Evolutionary conservation across 2,797 vertebrate genomes (phyloP).

Genomic region (Mionectes olivaceus): DNA sequence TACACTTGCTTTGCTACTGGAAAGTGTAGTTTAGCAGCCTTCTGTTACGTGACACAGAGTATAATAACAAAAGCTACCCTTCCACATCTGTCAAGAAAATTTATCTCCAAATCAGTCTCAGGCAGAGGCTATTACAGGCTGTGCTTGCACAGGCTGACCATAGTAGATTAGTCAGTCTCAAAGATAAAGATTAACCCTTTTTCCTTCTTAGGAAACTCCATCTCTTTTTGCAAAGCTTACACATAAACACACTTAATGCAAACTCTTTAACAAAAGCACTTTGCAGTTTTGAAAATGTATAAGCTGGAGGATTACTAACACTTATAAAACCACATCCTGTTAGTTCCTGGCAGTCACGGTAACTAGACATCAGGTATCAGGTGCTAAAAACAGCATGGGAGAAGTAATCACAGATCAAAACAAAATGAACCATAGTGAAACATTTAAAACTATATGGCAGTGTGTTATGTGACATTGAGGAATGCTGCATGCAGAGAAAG

Average conservation of each 20-base stretch:
- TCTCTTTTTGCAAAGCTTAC: background rate
- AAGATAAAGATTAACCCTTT: slow-evolving; percentile 1
- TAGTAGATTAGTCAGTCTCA: background rate
- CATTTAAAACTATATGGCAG: background rate
- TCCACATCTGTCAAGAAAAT: slow-evolving; percentile 48
- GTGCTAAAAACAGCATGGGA: background rate
- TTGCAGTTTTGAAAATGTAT: background rate
- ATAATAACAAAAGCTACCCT: background rate
- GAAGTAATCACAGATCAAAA: slow-evolving; percentile 3
- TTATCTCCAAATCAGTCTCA: slow-evolving; percentile 22
- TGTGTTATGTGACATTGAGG: background rate
- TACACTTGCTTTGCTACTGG: background rate
- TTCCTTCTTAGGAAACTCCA: background rate
- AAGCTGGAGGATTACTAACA: background rate
- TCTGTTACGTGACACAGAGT: background rate
- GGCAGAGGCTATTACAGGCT: background rate
- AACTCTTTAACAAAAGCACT: background rate
- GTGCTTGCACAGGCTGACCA: background rate
- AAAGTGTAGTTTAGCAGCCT: background rate
- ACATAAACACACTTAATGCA: fast-evolving
- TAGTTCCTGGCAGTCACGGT: fast-evolving
- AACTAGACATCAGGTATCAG: background rate
- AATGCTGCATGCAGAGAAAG: background rate
- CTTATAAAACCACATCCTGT: background rate
- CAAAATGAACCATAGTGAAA: background rate